These are phyloP conservation scores for Homarus americanus DNA, from an alignment of 1,140 invertebrate genomes.

Conservation along the genomic window DNA sequence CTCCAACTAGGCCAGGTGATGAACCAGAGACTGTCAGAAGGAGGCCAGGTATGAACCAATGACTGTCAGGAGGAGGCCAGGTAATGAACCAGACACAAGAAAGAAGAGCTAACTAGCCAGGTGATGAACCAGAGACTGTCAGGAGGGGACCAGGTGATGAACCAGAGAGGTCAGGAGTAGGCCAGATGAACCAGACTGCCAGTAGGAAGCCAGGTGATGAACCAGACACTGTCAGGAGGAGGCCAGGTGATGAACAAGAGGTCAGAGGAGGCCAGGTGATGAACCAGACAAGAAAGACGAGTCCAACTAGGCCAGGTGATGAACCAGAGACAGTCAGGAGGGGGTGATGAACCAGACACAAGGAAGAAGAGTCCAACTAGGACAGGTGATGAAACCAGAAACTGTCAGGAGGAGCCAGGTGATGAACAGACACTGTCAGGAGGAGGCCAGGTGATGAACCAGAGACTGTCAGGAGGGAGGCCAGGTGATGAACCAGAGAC, in stretches of 20 bases:
- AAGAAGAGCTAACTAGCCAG: neutral
- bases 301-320: constrained; percentile 9
- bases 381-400: constrained; percentile 35
- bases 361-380: neutral
- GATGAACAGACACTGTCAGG: constrained; percentile 3
- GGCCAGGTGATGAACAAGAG: constrained; percentile 19
- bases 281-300: constrained; percentile 13
- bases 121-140: constrained; percentile 8
- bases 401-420: constrained; percentile 26
- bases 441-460: constrained; percentile 48
- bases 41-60: too few relatives aligned
- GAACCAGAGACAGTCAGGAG: constrained; percentile 11
- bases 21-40: neutral
- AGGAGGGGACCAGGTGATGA: constrained; percentile 13
- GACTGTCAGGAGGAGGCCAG: neutral
- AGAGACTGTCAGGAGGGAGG: constrained; percentile 15
- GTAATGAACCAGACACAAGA: neutral
- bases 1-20: neutral
- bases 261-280: neutral
- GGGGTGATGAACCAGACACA: constrained; percentile 16
- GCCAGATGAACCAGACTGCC: too few relatives aligned
- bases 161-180: neutral
- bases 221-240: neutral
- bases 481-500: constrained; percentile 38
- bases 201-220: constrained; percentile 28